A percentile compares a stretch with the other conserved stretches of the same genome.
Conservation (phyloP, 2,888 invertebrate species). For the Drosophila dives region DNA sequence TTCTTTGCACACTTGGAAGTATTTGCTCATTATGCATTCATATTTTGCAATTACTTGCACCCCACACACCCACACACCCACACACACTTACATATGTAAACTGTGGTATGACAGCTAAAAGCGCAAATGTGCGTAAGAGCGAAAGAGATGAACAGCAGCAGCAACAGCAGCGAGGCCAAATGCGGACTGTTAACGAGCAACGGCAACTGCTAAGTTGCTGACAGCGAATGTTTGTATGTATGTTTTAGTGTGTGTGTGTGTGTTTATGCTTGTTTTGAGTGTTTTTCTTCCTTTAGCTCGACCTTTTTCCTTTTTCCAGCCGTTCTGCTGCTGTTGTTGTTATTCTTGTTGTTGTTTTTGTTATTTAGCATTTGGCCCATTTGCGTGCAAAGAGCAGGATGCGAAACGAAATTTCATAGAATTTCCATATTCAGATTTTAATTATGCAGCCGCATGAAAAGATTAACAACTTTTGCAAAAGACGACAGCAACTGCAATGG, state of each 20-base stretch:
- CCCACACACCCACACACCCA: slow-evolving; percentile 27
- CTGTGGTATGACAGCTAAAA: slow-evolving; percentile 48
- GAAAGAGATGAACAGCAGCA: slow-evolving; percentile 46
- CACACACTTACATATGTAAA: slow-evolving; percentile 1
- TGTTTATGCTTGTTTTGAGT: slow-evolving; percentile 14
- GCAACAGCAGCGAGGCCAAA: slow-evolving; percentile 46
- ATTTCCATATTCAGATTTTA: slow-evolving; percentile 82
- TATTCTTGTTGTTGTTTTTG: slow-evolving; percentile 21
- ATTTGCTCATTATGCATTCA: slow-evolving; percentile 83
- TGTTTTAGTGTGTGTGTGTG: slow-evolving; percentile 7
- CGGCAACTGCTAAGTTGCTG: slow-evolving; percentile 69
- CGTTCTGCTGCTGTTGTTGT: slow-evolving; percentile 17
- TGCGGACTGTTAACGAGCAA: slow-evolving; percentile 61
- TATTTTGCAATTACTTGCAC: slow-evolving; percentile 77
- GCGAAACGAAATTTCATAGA: slow-evolving; percentile 54
- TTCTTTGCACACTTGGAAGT: slow-evolving; percentile 76
- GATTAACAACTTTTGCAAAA: slow-evolving; percentile 78
- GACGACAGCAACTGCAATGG: slow-evolving; percentile 14
- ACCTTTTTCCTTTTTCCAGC: slow-evolving; percentile 32
- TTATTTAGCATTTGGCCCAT: slow-evolving; percentile 54
- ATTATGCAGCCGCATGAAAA: slow-evolving; percentile 85
- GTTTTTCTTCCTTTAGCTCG: slow-evolving; percentile 15
- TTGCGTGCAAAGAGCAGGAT: slow-evolving; percentile 29
- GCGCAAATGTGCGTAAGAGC: slow-evolving; percentile 39
- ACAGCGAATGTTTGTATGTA: slow-evolving; percentile 23